A percentile compares a stretch with the other conserved stretches of the same genome.
Evolutionary conservation across 2,797 vertebrate genomes (phyloP).

Genomic region (Aselliscus stoliczkanus): DNA sequence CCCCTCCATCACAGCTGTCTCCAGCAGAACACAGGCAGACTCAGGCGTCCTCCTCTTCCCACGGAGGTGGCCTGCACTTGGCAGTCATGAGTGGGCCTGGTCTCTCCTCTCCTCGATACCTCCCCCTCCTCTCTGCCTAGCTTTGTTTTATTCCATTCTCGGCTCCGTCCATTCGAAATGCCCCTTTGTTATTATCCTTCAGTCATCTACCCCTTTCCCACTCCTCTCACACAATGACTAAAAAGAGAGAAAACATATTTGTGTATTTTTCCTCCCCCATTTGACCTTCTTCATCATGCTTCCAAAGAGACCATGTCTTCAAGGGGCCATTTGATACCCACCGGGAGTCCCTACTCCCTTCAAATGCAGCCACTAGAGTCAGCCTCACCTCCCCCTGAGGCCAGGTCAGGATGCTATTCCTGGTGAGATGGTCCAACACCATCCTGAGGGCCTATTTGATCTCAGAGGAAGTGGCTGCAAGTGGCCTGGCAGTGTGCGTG

Average conservation of each 20-base stretch:
- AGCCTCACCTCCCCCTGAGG: not conserved
- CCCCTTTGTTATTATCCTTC: not conserved
- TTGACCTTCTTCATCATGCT: fast-evolving
- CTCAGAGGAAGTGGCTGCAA: not conserved
- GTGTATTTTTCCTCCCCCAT: not conserved
- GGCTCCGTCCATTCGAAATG: not conserved
- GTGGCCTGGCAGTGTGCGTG: not conserved
- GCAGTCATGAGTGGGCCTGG: fast-evolving
- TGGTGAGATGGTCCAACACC: fast-evolving
- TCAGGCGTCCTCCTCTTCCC: not conserved
- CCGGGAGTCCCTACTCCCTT: fast-evolving
- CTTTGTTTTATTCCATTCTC: not conserved
- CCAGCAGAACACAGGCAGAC: too few relatives aligned
- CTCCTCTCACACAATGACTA: not conserved
- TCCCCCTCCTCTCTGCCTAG: not conserved
- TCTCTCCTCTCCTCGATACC: not conserved
- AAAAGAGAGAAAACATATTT: not conserved
- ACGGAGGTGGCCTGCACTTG: fast-evolving
- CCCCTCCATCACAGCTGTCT: fast-evolving
- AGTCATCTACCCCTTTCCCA: not conserved
- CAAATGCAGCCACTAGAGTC: not conserved
- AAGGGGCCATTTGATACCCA: not conserved
- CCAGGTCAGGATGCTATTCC: not conserved
- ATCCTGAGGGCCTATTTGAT: not conserved
- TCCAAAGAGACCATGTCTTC: not conserved